Evolutionary conservation across 2,888 invertebrate species (phyloP).

Genomic region (Eledona agricola): DNA sequence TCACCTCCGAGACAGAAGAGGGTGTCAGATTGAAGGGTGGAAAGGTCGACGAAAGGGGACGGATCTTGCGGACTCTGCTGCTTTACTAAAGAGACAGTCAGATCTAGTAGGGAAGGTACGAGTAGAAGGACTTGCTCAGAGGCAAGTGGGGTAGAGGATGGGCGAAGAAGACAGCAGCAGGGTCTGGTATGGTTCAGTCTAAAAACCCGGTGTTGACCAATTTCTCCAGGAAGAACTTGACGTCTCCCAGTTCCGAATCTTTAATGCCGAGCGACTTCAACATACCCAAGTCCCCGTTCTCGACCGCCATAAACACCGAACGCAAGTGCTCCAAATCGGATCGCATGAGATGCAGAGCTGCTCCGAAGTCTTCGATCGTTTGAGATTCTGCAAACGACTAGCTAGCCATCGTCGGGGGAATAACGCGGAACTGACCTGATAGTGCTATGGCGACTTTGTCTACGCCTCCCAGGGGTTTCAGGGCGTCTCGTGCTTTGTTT

Average conservation of each 20-base stretch:
- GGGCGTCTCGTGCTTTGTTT: slow-evolving; percentile 90
- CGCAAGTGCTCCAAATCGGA: slow-evolving; percentile 92
- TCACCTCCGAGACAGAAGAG: slow-evolving; percentile 55
- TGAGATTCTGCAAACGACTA: slow-evolving; percentile 78
- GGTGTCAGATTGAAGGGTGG: slow-evolving; percentile 20
- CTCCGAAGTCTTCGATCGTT: slow-evolving; percentile 93
- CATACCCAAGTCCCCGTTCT: slow-evolving; percentile 94
- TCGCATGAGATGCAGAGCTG: slow-evolving; percentile 84
- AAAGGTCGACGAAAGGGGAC: slow-evolving; percentile 45
- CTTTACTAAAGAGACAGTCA: slow-evolving; percentile 47
- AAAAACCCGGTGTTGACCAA: slow-evolving; percentile 95
- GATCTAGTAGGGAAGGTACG: slow-evolving; percentile 61
- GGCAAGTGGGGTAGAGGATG: slow-evolving; percentile 71
- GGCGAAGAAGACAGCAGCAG: slow-evolving; percentile 73
- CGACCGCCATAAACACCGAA: slow-evolving; percentile 94
- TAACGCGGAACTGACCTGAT: slow-evolving; percentile 70
- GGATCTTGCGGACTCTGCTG: slow-evolving; percentile 61
- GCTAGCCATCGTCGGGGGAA: neutral
- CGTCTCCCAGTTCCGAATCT: slow-evolving; percentile 93
- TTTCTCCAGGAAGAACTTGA: slow-evolving; percentile 95
- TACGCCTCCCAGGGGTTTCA: slow-evolving; percentile 91
- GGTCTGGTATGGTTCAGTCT: slow-evolving; percentile 73
- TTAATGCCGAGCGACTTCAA: slow-evolving; percentile 93
- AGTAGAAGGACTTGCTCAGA: slow-evolving; percentile 78
- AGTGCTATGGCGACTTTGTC: slow-evolving; percentile 95